A percentile compares a stretch with the other conserved stretches of the same genome.
Evolutionary conservation across 2,113 vertebrate genomes (phyloP).

Genomic region (Procapra przewalskii): DNA sequence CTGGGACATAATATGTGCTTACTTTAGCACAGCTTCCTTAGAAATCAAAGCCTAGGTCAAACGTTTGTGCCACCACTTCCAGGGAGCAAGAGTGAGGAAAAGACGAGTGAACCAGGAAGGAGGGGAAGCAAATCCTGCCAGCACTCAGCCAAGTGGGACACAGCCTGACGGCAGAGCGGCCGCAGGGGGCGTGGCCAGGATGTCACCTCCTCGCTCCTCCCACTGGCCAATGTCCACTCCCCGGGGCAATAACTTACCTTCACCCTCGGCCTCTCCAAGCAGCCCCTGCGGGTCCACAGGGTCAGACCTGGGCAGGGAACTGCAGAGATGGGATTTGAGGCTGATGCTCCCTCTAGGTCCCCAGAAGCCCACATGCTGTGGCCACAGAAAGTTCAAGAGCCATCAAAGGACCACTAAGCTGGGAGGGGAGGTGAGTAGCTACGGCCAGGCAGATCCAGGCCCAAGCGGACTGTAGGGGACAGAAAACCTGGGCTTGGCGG

Average conservation of each 20-base stretch:
- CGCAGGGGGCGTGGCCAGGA: too few relatives aligned
- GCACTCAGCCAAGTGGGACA: neutral
- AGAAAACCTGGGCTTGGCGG: neutral
- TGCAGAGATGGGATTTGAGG: neutral
- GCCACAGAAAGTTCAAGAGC: neutral
- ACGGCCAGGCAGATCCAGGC: too few relatives aligned
- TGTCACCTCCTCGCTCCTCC: neutral
- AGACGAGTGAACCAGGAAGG: neutral
- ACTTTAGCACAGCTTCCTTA: neutral
- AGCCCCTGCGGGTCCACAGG: neutral
- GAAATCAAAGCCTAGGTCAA: neutral
- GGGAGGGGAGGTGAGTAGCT: neutral
- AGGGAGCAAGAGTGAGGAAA: neutral
- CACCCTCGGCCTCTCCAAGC: too few relatives aligned
- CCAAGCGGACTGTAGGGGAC: accelerated
- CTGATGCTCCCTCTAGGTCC: neutral
- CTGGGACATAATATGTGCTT: neutral
- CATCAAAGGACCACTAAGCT: neutral
- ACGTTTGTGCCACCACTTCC: neutral
- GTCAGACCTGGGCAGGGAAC: neutral
- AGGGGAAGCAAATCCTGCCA: neutral
- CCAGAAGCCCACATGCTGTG: neutral
- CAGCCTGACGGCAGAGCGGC: neutral
- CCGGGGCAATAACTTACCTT: too few relatives aligned
- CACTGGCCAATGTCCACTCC: neutral